These are phyloP conservation scores for Pristis pectinata DNA, from an alignment of 2,797 vertebrate genomes.

Conservation along the genomic window DNA sequence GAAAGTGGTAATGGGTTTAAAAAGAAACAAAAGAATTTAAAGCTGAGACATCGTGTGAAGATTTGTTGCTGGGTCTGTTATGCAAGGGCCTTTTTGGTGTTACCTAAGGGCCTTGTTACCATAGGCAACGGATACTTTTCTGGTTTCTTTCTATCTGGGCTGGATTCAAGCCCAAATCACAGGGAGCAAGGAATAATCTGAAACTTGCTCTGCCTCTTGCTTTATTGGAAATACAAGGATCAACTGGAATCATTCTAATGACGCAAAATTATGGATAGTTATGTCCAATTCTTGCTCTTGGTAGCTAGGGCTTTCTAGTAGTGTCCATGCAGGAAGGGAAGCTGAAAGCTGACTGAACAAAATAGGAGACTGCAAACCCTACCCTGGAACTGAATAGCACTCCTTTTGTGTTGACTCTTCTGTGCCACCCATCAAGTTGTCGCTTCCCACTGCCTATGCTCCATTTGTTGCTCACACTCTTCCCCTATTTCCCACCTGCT, in stretches of 20 bases:
- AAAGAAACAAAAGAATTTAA: neutral
- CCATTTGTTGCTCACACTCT: too few species aligned
- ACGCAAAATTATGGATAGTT: neutral
- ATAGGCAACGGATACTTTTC: neutral
- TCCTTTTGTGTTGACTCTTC: neutral
- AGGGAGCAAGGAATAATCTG: neutral
- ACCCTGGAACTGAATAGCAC: neutral
- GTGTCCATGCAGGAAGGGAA: neutral
- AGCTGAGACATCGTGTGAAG: neutral
- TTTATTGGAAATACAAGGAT: neutral
- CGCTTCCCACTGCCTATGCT: too few species aligned
- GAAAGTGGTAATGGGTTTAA: neutral
- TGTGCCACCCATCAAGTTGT: too few species aligned
- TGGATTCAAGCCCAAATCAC: neutral
- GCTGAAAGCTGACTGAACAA: neutral
- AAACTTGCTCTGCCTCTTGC: neutral
- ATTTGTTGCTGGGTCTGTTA: neutral
- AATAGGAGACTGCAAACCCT: neutral
- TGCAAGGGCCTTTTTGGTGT: neutral
- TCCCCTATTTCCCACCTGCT: too few species aligned
- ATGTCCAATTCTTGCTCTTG: neutral
- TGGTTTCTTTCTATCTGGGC: neutral
- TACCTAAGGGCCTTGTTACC: neutral
- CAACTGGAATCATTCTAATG: neutral
- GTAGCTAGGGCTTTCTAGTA: neutral